A percentile compares a stretch with the other conserved stretches of the same genome.
Evolutionary conservation across 2,888 invertebrate genomes (phyloP).

Genomic region (Cylloceria caligata): DNA sequence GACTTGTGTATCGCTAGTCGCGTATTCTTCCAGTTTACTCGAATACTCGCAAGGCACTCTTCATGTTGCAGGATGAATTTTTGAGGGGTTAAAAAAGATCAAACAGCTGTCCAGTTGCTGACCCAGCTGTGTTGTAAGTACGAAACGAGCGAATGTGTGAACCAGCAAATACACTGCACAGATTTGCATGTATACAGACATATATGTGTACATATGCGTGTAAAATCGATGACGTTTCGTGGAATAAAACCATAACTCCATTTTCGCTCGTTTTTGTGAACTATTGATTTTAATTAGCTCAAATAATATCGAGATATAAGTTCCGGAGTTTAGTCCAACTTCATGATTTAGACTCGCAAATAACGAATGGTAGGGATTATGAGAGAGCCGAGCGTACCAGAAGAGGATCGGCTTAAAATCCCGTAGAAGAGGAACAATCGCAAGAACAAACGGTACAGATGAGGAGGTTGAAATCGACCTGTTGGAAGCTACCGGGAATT

Average conservation of each 20-base stretch:
- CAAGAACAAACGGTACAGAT: constrained; percentile 27
- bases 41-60: constrained; percentile 36
- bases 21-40: constrained; percentile 41
- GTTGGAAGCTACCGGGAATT: constrained; percentile 66
- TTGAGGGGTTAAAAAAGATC: not conserved
- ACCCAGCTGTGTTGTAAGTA: constrained; percentile 19
- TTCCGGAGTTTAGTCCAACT: not conserved
- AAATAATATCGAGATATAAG: not conserved
- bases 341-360: not conserved
- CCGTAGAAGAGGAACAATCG: not conserved
- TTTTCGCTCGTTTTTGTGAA: not conserved
- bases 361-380: not conserved
- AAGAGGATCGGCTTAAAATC: not conserved
- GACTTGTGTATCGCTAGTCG: constrained; percentile 51
- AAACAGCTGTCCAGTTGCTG: not conserved
- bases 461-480: constrained; percentile 74
- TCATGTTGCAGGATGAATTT: constrained; percentile 24
- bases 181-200: not conserved
- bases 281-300: not conserved
- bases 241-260: not conserved
- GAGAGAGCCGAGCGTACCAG: not conserved
- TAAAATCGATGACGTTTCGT: not conserved
- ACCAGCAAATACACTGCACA: constrained; percentile 18
- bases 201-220: not conserved
- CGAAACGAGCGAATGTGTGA: constrained; percentile 12